phyloP scores from a whole-genome alignment of 2,797 vertebrate genomes.

The Galagoides demidoff region DNA sequence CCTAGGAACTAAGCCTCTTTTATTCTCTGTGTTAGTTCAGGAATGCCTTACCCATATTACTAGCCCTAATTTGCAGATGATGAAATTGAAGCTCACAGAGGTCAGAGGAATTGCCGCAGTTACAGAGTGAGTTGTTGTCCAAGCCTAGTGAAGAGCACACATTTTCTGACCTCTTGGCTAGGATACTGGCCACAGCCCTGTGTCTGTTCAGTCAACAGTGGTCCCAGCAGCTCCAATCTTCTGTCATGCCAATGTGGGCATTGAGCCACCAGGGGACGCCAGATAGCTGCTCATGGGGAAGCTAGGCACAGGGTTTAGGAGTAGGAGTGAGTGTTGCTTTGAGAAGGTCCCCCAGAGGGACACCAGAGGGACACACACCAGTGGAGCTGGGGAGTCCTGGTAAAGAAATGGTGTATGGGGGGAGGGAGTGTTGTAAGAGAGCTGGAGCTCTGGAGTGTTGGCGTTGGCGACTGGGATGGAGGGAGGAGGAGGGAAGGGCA shows the following conservation, averaged over 20 bases:
- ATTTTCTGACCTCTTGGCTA: background rate
- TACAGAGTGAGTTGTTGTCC: background rate
- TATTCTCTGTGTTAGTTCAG: background rate
- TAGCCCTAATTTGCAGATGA: background rate
- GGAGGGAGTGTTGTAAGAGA: background rate
- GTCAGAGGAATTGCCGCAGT: background rate
- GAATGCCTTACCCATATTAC: background rate
- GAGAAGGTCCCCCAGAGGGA: background rate
- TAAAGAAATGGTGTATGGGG: background rate
- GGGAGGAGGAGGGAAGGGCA: constrained; percentile 2
- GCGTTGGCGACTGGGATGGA: background rate
- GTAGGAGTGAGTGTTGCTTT: background rate
- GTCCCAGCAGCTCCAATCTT: too few relatives aligned
- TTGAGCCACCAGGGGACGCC: constrained; percentile 65
- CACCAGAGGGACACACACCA: background rate
- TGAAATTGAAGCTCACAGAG: background rate
- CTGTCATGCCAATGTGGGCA: background rate
- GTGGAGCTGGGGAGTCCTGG: background rate
- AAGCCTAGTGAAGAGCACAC: background rate
- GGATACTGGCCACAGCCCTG: background rate
- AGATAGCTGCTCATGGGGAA: background rate
- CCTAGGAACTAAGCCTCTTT: background rate
- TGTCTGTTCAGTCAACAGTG: background rate
- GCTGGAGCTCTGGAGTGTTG: background rate
- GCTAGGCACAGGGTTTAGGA: background rate